Evolutionary conservation across 2,888 invertebrate species (phyloP), one percentile per base, ranked within the genome.

Genomic region (Chalcosyrphus nemorum): DNA sequence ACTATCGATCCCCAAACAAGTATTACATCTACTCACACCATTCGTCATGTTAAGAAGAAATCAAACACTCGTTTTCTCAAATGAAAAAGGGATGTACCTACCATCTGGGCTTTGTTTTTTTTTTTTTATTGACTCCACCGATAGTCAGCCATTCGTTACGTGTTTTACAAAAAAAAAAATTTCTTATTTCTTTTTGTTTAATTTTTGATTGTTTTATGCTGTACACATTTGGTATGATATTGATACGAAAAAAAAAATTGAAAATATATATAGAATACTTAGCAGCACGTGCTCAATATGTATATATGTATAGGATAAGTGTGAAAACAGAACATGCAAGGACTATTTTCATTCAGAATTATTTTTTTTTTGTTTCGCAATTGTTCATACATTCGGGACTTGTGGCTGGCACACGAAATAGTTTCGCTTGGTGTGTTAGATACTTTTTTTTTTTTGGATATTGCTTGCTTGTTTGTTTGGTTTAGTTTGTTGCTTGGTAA

Each of bases 241-340:
- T 41, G 65, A 76, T 50, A 61, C 2, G 57, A 29, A 63, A 63
- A 27, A 76, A 77, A 54, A 45, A 17, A 72, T 66, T 38, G 32
- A 75, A 80, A 80, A 72, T 32, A 54, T 76, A 52, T 70, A n/a
- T 66, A 68, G 77, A 77, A 72, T 77, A 82, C 41, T 72, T 77
- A 75, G 84, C 80, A 84, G 84, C 84, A 84, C 84, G 84, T 84
- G 84, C 84, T 84, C 38, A 45, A 70, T 80, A 70, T 84, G 59
- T 84, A 43, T 84, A 50, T 70, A 59, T 74, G 45, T 78, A 74
- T 84, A 80, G 80, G 84, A 78, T 80, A 70, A 70, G 75, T 85
- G 81, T 85, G 78, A 81, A 80, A 85, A 85, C 81, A 81, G 81
- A 76, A 81, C 85, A 85, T 85, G 85, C 85, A 85, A 74, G 80